Conservation (phyloP, 2,888 invertebrate genomes). For the Tachina grossa region DNA sequence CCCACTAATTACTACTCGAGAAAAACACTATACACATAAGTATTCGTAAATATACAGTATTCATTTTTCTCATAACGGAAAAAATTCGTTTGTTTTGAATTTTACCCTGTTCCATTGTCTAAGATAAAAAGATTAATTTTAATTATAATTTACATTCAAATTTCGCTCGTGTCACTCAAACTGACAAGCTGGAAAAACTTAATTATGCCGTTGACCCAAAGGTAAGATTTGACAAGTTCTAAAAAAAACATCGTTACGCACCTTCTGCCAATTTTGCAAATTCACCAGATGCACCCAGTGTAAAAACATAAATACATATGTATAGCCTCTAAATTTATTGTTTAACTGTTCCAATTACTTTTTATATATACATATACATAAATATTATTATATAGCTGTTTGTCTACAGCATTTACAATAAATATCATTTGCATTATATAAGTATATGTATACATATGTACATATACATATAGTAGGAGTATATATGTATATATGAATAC, state of each 20-base stretch:
- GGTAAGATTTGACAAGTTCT: conserved; percentile 32
- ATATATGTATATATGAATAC: too few species aligned
- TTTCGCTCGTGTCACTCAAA: conserved; percentile 39
- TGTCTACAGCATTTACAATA: conserved; percentile 14
- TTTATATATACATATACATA: background rate
- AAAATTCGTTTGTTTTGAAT: background rate
- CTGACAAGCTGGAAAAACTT: conserved; percentile 31
- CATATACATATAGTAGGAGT: too few species aligned
- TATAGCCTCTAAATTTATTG: conserved; percentile 33
- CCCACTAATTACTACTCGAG: conserved; percentile 6
- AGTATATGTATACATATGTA: too few species aligned
- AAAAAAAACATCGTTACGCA: background rate
- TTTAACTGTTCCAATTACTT: conserved; percentile 57
- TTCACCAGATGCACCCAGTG: conserved; percentile 24
- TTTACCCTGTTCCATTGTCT: background rate
- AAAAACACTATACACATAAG: background rate
- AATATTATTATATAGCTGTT: background rate
- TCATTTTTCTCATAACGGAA: background rate
- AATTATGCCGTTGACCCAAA: conserved; percentile 18
- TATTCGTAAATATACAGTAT: background rate
- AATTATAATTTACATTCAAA: conserved; percentile 34
- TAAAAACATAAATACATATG: background rate
- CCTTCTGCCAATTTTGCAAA: conserved; percentile 20
- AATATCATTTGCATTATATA: conserved; percentile 13
- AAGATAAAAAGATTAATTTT: conserved; percentile 7